These are phyloP conservation scores for Dendrolimus punctatus DNA, from an alignment of 1,140 invertebrate species.

Conservation along the genomic window DNA sequence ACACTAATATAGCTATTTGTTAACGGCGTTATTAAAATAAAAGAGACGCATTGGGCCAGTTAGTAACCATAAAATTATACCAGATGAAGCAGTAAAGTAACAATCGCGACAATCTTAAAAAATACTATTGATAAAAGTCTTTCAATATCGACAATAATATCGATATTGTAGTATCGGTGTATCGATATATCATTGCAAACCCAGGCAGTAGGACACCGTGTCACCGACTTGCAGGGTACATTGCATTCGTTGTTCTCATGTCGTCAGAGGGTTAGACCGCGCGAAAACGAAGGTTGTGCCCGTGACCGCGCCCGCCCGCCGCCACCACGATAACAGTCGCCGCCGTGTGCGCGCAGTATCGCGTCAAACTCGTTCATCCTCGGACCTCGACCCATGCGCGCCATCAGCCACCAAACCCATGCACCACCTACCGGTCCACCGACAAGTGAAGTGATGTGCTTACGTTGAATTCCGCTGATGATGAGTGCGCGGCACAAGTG, in stretches of 20 bases:
- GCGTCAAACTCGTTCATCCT: constrained; percentile 51
- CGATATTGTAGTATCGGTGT: no score
- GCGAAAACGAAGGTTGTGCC: constrained; percentile 62
- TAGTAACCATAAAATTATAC: no score
- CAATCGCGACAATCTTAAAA: no score
- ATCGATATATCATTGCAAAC: no score
- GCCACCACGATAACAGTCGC: constrained; percentile 23
- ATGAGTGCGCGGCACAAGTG: constrained; percentile 47
- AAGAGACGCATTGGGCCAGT: no score
- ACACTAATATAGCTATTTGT: no score
- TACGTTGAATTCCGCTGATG: constrained; percentile 32
- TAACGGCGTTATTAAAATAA: no score
- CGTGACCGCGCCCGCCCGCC: constrained; percentile 61
- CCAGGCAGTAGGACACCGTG: not conserved
- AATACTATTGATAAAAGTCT: no score
- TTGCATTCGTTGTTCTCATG: constrained; percentile 34
- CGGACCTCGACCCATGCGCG: constrained; percentile 38
- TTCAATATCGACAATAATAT: no score
- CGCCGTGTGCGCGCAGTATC: constrained; percentile 43
- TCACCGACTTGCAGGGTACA: constrained; percentile 33
- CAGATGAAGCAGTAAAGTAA: no score
- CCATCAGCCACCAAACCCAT: constrained; percentile 16
- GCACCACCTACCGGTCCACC: constrained; percentile 6
- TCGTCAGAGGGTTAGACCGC: constrained; percentile 55
- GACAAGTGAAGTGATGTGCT: constrained; percentile 41